phyloP scores from a whole-genome alignment of 2,797 vertebrate species.

The Lycodopsis pacificus region DNA sequence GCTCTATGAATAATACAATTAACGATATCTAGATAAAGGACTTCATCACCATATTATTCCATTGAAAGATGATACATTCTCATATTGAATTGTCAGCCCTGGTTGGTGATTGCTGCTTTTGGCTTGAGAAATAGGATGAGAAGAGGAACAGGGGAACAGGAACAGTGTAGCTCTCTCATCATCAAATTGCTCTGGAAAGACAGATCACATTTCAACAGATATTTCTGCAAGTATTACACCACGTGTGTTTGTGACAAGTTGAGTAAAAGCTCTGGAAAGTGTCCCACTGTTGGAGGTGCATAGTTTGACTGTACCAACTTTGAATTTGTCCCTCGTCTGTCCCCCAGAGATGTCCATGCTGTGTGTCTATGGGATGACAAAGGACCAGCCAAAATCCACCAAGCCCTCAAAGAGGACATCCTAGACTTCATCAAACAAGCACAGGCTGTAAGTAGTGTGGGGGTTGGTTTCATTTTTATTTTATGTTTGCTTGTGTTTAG shows the following conservation, averaged over 20 bases:
- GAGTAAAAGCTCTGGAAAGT: background rate
- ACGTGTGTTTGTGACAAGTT: background rate
- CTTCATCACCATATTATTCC: background rate
- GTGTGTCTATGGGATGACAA: constrained; percentile 99
- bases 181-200: background rate
- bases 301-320: background rate
- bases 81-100: background rate
- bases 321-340: background rate
- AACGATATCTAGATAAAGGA: background rate
- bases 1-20: background rate
- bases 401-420: constrained; percentile 98
- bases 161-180: background rate
- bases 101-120: background rate
- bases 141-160: background rate
- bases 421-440: constrained; percentile 99
- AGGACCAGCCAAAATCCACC: constrained; percentile 98
- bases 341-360: constrained; percentile 93
- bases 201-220: background rate
- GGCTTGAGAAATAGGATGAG: constrained; percentile 7
- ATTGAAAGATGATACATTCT: background rate
- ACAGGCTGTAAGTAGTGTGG: constrained; percentile 83
- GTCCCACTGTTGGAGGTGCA: background rate
- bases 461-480: background rate
- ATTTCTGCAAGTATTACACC: background rate
- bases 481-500: background rate